Percentiles rank a stretch among this genome's conserved stretches.
Evolutionary conservation across 2,888 invertebrate genomes (phyloP).

Genomic region (Diplazon laetatorius): DNA sequence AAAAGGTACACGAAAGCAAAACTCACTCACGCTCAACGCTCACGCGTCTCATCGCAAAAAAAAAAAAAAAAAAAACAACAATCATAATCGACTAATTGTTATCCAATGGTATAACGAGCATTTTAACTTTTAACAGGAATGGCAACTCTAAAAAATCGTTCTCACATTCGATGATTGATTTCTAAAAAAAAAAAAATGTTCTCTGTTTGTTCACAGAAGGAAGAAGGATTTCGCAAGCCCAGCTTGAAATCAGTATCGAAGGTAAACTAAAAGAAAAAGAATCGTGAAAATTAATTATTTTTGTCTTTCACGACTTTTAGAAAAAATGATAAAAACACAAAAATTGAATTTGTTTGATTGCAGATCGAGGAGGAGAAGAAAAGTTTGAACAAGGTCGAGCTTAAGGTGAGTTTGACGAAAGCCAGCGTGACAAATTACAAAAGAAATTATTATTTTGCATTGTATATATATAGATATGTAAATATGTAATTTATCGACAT

Average conservation of each 20-base stretch:
- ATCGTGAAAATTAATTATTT: background rate
- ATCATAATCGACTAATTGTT: conserved; percentile 52
- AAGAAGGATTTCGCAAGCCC: conserved; percentile 73
- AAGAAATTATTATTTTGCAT: background rate
- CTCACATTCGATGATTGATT: background rate
- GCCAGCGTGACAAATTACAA: conserved; percentile 5
- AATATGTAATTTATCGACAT: too few relatives aligned
- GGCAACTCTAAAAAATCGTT: conserved; percentile 4
- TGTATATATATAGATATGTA: conserved; percentile 24
- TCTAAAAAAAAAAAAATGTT: conserved; percentile 10
- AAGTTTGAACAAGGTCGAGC: conserved; percentile 79
- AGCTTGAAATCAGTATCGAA: conserved; percentile 75
- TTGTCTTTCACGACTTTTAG: background rate
- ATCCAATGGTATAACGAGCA: conserved; percentile 24
- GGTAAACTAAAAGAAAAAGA: too few relatives aligned
- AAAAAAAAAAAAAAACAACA: too few relatives aligned
- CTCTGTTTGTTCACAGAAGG: conserved; percentile 75
- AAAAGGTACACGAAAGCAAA: conserved; percentile 62
- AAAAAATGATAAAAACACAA: background rate
- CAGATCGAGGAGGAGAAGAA: conserved; percentile 78
- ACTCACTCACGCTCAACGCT: conserved; percentile 49
- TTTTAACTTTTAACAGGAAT: conserved; percentile 57
- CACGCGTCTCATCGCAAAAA: conserved; percentile 42
- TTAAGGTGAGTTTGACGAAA: conserved; percentile 79
- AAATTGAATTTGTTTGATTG: conserved; percentile 48